A percentile compares a stretch with the other conserved stretches of the same genome.
phyloP scores from a whole-genome alignment of 2,797 vertebrate species.

The Alfaro cultratus region DNA sequence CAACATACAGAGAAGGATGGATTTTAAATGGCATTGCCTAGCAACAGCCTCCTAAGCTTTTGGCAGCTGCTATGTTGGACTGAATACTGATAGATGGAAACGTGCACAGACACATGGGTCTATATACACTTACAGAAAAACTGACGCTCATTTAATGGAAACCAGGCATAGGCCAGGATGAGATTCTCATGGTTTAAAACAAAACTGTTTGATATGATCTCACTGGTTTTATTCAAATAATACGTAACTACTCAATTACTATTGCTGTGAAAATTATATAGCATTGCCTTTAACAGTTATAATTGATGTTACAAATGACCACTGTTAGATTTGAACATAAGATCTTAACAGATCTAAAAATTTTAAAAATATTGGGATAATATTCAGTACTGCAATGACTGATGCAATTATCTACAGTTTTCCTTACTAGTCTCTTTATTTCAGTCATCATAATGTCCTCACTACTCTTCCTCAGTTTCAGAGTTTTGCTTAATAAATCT shows the following conservation, averaged over 20 bases:
- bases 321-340: not conserved
- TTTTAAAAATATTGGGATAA: not conserved
- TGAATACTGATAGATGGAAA: slow-evolving; percentile 70
- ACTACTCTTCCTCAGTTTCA: not conserved
- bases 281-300: not conserved
- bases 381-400: not conserved
- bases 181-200: not conserved
- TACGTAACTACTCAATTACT: not conserved
- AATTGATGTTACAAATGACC: not conserved
- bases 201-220: not conserved
- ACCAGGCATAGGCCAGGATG: slow-evolving; percentile 1
- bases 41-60: slow-evolving; percentile 77
- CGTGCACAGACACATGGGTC: slow-evolving; percentile 9
- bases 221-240: not conserved
- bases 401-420: not conserved
- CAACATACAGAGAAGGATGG: slow-evolving; percentile 59
- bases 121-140: slow-evolving; percentile 29
- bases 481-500: not conserved
- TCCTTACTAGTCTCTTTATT: not conserved
- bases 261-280: not conserved
- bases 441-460: not conserved
- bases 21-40: slow-evolving; percentile 78
- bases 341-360: not conserved
- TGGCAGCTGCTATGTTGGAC: slow-evolving; percentile 64
- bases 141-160: slow-evolving; percentile 40